Evolutionary conservation across 2,113 vertebrate genomes (phyloP), one percentile per base, ranked within the genome.

Genomic region (Percina caprodes): DNA sequence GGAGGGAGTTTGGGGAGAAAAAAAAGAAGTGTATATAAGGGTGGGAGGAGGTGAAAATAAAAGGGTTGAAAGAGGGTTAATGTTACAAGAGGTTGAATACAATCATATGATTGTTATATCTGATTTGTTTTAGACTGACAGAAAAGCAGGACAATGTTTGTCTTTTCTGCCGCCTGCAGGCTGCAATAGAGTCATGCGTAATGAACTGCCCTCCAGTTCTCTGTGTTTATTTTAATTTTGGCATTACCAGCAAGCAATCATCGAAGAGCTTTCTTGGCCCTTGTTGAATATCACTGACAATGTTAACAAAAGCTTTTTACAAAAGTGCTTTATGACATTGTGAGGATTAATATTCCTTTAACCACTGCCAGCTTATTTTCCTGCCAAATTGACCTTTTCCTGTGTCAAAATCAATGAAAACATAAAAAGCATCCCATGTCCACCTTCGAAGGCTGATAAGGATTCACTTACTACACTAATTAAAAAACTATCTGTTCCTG

Each of bases 311-410:
- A n/a, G 23, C 23, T 60, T 30, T 49, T 55, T 30, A 30, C 30
- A 30, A 30, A 30, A 30, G 18, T 54, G 26, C 63, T 63, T 26
- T 9, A 46, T 35, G 24, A 35, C 6, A 12, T 0, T 42, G 48
- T 21, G 33, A 30, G 18, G 23, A 18, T 63, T 35, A 59, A 49
- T 76, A 12, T 21, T 82, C 39, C 30, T 62, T 70, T 18, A 52
- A 0, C 15, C 0, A 12, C 18, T 12, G 16, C 45, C 0, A 23
- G 18, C 23, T 23, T 70, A 61, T 42, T 68, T 52, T 63, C 3
- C 23, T 48, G 33, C 46, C 13, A 24, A 4, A 39, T 8, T 24
- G 33, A 45, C 21, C 12, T 63, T 58, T 67, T 14, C 0, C 0
- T 49, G 7, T 11, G 39, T 11, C 7, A 0, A 51, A 62, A 19